Evolutionary conservation across 1,140 invertebrate species (phyloP), one percentile per base, ranked within the genome.

Genomic region (Ephestia elutella): DNA sequence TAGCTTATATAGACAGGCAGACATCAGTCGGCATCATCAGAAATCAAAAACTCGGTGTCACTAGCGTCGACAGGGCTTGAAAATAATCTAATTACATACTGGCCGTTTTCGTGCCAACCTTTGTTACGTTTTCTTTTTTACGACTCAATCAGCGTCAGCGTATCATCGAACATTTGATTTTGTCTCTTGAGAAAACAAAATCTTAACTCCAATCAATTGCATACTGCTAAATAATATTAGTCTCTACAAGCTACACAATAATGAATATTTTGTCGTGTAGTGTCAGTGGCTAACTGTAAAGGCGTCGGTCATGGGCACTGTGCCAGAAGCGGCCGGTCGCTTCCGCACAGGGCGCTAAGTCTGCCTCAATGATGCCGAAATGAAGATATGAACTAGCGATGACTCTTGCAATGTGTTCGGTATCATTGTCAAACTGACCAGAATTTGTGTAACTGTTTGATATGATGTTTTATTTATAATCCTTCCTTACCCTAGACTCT

Each of bases 241-340:
- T 38, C 8, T 44, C 7, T 44, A 44, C 2, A 5, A n/a, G 38
- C 38, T 44, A 44, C 13, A 44, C 1, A 44, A 44, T 44, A 44
- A 44, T 10, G 38, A 44, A 2, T 13, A 44, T 44, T n/a, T 15
- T 44, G 13, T 44, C 13, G 38, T 44, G 38, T 44, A 5, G 13
- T 10, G 15, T 5, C n/a, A 54, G 15, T 15, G 51, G 25, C 54
- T 75, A 73, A 73, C 73, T 71, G 70, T 73, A 73, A 70, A 73
- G 66, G 68, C 66, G 63, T 56, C 69, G 75, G 68, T 76, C 76
- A 74, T 65, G 78, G 80, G 80, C 80, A 78, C 57, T 75, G 73
- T 79, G 80, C 80, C 80, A 82, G 55, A 68, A 62, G 69, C 62
- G 69, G 66, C 59, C 54, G 58, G 58, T 53, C 70, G 76, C 68